Conservation (phyloP, 2,888 invertebrate species). For the Acleris cristana region DNA sequence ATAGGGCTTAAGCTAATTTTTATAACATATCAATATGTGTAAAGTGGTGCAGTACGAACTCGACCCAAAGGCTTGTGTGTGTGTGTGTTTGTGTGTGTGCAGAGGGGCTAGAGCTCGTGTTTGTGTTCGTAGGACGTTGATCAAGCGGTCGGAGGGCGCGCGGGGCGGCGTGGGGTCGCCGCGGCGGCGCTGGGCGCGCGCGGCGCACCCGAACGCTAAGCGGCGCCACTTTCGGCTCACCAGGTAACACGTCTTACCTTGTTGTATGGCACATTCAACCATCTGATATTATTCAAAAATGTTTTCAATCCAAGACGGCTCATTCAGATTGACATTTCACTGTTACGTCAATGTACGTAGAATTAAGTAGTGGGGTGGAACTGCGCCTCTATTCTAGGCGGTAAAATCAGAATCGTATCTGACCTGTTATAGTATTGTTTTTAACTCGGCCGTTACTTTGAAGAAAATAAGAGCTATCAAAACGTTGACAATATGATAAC, state of each 20-base stretch:
- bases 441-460: too few species aligned
- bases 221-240: conserved; percentile 94
- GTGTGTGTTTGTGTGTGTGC: conserved; percentile 2
- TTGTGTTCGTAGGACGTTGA: conserved; percentile 88
- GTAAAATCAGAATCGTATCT: too few species aligned
- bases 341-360: too few species aligned
- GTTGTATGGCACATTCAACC: not conserved
- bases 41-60: not conserved
- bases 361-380: too few species aligned
- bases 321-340: too few species aligned
- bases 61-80: conserved; percentile 2
- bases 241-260: conserved; percentile 78
- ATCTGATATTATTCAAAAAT: not conserved
- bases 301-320: too few species aligned
- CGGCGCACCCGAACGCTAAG: conserved; percentile 90
- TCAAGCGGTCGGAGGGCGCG: conserved; percentile 93
- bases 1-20: not conserved
- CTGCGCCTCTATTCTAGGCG: too few species aligned
- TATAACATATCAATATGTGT: not conserved
- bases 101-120: conserved; percentile 18
- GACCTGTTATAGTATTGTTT: too few species aligned
- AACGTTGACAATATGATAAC: too few species aligned
- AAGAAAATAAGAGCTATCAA: too few species aligned
- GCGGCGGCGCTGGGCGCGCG: conserved; percentile 87
- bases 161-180: conserved; percentile 85